These are phyloP conservation scores for Daktulosphaira vitifoliae DNA, from an alignment of 1,140 invertebrate species.

Conservation along the genomic window DNA sequence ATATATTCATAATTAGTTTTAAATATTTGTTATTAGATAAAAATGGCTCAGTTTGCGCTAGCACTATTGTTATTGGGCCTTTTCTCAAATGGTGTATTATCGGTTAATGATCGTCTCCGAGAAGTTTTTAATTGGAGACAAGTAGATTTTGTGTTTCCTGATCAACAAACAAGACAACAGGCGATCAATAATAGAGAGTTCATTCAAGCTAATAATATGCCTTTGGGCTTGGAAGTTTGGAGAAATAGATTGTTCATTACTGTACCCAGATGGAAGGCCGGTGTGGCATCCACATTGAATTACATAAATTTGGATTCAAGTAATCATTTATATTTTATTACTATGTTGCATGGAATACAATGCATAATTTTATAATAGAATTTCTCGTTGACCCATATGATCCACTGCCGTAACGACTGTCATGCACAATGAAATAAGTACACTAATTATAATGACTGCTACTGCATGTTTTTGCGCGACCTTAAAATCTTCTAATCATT, in stretches of 20 bases:
- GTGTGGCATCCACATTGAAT: constrained; percentile 62
- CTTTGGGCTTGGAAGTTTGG: constrained; percentile 69
- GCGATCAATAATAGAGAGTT: constrained; percentile 55
- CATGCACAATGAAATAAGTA: no score
- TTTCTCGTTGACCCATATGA: no score
- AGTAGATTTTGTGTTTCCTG: constrained; percentile 62
- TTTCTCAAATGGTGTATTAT: constrained; percentile 2
- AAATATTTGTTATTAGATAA: neutral
- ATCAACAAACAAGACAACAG: constrained; percentile 49
- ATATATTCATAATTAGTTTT: no score
- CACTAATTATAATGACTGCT: no score
- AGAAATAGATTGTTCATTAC: constrained; percentile 65
- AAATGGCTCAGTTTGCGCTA: neutral
- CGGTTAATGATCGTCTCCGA: constrained; percentile 47
- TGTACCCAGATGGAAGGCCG: constrained; percentile 63
- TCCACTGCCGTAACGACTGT: no score
- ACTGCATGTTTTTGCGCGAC: no score
- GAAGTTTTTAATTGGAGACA: constrained; percentile 63
- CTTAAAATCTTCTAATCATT: no score
- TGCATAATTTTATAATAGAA: no score
- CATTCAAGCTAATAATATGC: constrained; percentile 61
- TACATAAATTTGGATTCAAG: constrained; percentile 48
- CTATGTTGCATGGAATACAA: no score
- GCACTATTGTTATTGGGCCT: constrained; percentile 12
- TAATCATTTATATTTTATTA: no score